Evolutionary conservation across 2,113 vertebrate species (phyloP).

Genomic region (Spheniscus mendiculus): DNA sequence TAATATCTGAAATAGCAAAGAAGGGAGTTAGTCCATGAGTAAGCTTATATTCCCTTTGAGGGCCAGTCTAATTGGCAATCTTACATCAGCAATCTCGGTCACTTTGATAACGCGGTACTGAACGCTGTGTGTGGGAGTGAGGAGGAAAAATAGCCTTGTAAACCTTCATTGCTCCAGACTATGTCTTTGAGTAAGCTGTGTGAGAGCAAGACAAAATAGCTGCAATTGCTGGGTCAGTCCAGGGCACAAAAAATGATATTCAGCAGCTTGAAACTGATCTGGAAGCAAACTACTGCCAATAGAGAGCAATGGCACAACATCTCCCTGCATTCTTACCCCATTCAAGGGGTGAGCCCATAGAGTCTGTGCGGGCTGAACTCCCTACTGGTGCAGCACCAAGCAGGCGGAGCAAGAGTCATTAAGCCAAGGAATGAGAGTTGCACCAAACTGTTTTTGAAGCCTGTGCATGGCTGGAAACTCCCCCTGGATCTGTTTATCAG

Average conservation of each 20-base stretch:
- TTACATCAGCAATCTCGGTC: not conserved
- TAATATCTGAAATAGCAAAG: not conserved
- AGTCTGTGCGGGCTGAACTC: not conserved
- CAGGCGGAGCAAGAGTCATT: not conserved
- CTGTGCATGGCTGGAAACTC: accelerated
- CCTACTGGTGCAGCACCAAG: not conserved
- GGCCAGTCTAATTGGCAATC: not conserved
- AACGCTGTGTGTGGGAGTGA: not conserved
- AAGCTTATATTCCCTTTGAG: not conserved
- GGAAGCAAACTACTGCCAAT: not conserved
- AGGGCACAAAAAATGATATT: not conserved
- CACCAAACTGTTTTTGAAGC: not conserved
- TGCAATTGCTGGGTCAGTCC: not conserved
- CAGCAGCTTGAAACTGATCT: not conserved
- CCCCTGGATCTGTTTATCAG: not conserved
- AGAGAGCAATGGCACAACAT: not conserved
- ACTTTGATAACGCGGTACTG: not conserved
- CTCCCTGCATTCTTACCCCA: not conserved
- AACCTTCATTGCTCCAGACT: not conserved
- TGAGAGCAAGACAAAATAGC: not conserved
- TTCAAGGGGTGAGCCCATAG: not conserved
- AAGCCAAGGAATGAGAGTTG: not conserved
- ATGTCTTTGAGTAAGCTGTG: not conserved
- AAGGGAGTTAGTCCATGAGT: not conserved
- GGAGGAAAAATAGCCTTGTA: not conserved